Conservation (phyloP, 2,113 vertebrate genomes). For the Pseudopipra pipra region DNA sequence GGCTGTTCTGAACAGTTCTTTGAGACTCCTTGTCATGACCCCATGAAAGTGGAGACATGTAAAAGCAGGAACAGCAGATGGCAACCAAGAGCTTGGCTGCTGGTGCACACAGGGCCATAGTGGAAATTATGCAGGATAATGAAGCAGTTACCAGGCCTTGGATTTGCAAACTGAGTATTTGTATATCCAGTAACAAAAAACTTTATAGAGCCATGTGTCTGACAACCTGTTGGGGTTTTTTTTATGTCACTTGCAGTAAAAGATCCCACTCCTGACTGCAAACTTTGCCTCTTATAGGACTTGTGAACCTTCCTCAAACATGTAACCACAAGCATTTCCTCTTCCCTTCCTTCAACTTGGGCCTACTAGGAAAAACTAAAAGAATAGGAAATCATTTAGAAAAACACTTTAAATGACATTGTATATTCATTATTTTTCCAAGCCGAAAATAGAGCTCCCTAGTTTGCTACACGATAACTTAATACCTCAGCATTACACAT, state of each 20-base stretch:
- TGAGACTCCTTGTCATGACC: neutral
- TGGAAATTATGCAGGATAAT: neutral
- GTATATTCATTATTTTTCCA: neutral
- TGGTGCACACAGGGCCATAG: neutral
- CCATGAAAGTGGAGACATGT: neutral
- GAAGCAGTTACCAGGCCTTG: neutral
- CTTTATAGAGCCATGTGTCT: neutral
- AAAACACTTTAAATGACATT: neutral
- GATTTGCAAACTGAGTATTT: neutral
- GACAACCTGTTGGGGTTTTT: neutral
- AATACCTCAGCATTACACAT: neutral
- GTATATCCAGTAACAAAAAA: neutral
- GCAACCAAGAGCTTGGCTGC: conserved; percentile 44
- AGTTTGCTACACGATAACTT: neutral
- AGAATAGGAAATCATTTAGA: neutral
- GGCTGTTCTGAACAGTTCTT: neutral
- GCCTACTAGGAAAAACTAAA: neutral
- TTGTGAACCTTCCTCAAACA: neutral
- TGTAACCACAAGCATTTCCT: neutral
- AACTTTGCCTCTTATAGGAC: rapidly evolving
- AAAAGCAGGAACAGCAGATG: conserved; percentile 39
- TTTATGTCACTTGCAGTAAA: neutral
- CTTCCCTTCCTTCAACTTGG: neutral
- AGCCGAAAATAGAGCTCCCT: neutral
- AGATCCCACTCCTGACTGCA: neutral